phyloP scores from a whole-genome alignment of 2,888 invertebrate species.

The Leucozona laternaria region DNA sequence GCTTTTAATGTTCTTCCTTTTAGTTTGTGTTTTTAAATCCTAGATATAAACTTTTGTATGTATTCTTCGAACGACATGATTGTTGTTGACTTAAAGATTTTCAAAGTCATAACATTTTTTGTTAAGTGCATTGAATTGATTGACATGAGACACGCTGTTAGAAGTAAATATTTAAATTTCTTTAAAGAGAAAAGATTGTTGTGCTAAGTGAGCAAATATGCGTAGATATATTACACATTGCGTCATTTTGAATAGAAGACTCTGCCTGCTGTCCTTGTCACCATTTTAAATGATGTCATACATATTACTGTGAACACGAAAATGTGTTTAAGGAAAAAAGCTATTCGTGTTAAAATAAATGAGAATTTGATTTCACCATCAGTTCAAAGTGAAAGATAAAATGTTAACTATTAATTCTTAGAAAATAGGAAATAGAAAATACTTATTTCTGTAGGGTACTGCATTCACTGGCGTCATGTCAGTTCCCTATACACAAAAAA shows the following conservation, averaged over 20 bases:
- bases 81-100: not conserved
- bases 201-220: not conserved
- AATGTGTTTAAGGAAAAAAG: not conserved
- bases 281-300: conserved; percentile 10
- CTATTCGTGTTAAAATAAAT: not conserved
- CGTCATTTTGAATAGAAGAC: not conserved
- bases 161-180: conserved; percentile 6
- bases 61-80: no score
- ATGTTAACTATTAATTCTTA: not conserved
- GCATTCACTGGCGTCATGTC: no score
- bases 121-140: conserved; percentile 15
- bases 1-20: not conserved
- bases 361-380: not conserved
- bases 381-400: not conserved
- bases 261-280: not conserved
- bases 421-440: not conserved
- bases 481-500: no score
- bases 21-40: not conserved
- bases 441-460: no score
- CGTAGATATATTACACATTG: not conserved
- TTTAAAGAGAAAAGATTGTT: not conserved
- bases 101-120: conserved; percentile 3
- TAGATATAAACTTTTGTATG: not conserved
- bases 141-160: conserved; percentile 12
- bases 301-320: conserved; percentile 3